Conservation (phyloP, 2,888 invertebrate genomes). For the Hirtodrosophila cameraria region DNA sequence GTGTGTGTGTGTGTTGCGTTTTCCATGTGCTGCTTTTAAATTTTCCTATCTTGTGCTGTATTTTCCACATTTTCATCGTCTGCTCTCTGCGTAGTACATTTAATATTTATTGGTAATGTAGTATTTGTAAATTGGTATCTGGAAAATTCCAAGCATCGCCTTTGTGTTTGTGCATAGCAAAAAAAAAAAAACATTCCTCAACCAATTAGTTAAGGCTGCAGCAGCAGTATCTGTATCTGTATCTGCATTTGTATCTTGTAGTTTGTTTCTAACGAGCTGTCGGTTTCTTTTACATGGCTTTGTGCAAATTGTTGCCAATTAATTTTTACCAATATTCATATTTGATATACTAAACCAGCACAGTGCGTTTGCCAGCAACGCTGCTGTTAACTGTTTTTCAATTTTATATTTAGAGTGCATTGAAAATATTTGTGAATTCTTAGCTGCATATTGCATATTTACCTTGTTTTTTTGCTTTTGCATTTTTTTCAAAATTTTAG, state of each 20-base stretch:
- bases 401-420: too few species aligned
- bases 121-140: constrained; percentile 7
- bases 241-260: not conserved
- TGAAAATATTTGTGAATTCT: too few species aligned
- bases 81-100: too few species aligned
- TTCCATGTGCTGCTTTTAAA: constrained; percentile 1
- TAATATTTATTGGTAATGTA: not conserved
- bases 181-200: constrained; percentile 6
- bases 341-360: too few species aligned
- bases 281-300: not conserved
- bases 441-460: too few species aligned
- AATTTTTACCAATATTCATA: too few species aligned
- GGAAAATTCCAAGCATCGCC: not conserved
- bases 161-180: not conserved
- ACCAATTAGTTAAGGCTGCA: constrained; percentile 5
- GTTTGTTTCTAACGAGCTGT: not conserved
- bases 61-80: too few species aligned
- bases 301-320: not conserved
- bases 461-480: too few species aligned
- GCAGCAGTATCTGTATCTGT: constrained; percentile 1
- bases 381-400: too few species aligned
- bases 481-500: too few species aligned
- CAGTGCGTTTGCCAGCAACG: too few species aligned
- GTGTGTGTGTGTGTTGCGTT: constrained; percentile 3
- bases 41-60: not conserved